These are phyloP conservation scores for Parauchenoglanis punctatus DNA, from an alignment of 2,797 vertebrate species.

Conservation along the genomic window DNA sequence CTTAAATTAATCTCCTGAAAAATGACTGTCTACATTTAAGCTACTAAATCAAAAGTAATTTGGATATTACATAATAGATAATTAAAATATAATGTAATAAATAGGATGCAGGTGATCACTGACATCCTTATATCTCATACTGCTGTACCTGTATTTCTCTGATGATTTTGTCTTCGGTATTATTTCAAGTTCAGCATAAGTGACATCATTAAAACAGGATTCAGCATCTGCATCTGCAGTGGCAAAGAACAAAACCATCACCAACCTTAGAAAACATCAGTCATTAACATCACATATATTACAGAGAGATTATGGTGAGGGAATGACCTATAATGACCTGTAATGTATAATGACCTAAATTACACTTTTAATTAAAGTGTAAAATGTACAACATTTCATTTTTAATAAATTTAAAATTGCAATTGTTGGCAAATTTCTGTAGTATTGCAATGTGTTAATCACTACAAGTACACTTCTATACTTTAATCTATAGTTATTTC, in stretches of 20 bases:
- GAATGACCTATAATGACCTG: no score
- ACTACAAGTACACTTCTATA: not conserved
- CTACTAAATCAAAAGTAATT: no score
- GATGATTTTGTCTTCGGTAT: not conserved
- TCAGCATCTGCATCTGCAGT: not conserved
- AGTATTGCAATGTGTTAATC: not conserved
- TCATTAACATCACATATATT: not conserved
- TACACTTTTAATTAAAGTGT: no score
- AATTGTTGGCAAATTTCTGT: no score
- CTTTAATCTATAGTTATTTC: not conserved
- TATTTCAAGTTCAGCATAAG: not conserved
- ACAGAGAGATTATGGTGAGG: no score
- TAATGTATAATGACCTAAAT: no score
- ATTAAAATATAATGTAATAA: no score
- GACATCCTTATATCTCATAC: not conserved
- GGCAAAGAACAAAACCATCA: not conserved
- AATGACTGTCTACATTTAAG: not conserved
- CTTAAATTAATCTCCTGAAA: not conserved
- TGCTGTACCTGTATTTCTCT: not conserved
- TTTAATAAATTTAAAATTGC: no score
- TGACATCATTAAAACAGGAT: not conserved
- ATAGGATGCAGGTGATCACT: no score
- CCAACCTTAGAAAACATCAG: not conserved
- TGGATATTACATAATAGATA: no score
- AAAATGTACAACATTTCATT: no score